Percentiles rank a stretch among this genome's conserved stretches.
phyloP scores from a whole-genome alignment of 2,113 vertebrate genomes.

The Prinia subflava region DNA sequence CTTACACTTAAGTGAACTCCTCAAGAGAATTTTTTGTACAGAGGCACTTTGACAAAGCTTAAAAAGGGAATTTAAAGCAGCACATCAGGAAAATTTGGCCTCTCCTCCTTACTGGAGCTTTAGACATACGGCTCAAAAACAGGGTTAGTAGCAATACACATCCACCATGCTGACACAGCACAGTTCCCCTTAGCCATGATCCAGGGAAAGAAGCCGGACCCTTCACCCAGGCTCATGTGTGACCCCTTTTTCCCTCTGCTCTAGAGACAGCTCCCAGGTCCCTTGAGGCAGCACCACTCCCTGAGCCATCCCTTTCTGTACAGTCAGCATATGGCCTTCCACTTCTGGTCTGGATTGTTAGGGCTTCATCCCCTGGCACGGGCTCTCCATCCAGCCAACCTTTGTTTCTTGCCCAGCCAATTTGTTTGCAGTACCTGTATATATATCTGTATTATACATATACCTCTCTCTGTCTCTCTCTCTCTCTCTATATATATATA shows the following conservation, averaged over 20 bases:
- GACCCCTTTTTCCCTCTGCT: not conserved
- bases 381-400: not conserved
- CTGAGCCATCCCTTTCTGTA: not conserved
- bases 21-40: not conserved
- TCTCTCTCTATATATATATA: not conserved
- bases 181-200: not conserved
- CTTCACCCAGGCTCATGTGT: not conserved
- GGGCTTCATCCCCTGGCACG: not conserved
- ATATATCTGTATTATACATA: too few relatives aligned
- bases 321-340: not conserved
- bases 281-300: not conserved
- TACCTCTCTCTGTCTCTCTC: too few relatives aligned
- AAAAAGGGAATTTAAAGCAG: not conserved
- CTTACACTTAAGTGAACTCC: not conserved
- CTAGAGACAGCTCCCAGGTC: not conserved
- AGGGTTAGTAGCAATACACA: not conserved
- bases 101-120: not conserved
- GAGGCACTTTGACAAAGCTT: not conserved
- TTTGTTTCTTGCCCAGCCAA: not conserved
- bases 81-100: not conserved
- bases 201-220: not conserved
- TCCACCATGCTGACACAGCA: not conserved
- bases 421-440: not conserved
- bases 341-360: not conserved
- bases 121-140: not conserved